phyloP scores from a whole-genome alignment of 2,888 invertebrate species.

The Anthophora plumipes region DNA sequence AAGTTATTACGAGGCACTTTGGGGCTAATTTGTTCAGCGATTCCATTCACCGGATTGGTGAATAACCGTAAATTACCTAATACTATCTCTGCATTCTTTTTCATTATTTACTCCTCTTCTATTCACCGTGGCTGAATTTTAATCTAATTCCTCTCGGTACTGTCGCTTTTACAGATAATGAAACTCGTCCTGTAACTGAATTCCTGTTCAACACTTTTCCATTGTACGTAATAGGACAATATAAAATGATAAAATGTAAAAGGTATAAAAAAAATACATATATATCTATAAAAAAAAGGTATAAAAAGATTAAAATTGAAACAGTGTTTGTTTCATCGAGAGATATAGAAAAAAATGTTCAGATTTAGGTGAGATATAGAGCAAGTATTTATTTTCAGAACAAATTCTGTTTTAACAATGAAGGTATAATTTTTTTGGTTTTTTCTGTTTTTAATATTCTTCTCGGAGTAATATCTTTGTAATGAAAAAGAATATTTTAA shows the following conservation, averaged over 20 bases:
- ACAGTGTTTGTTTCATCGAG: too few species aligned
- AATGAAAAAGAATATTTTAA: neutral
- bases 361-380: too few species aligned
- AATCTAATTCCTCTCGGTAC: neutral
- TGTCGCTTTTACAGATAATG: neutral
- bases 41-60: neutral
- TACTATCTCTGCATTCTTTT: neutral
- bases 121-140: neutral
- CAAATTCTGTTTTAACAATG: too few species aligned
- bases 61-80: neutral
- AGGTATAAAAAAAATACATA: too few species aligned
- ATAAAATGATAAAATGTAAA: too few species aligned
- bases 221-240: too few species aligned
- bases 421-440: too few species aligned
- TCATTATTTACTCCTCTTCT: neutral
- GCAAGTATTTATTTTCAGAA: too few species aligned
- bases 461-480: neutral
- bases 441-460: too few species aligned
- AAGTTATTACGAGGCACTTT: slow-evolving; percentile 7
- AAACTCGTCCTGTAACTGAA: neutral
- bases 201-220: neutral
- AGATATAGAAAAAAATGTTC: too few species aligned
- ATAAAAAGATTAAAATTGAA: too few species aligned
- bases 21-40: neutral
- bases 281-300: too few species aligned